A percentile compares a stretch with the other conserved stretches of the same genome.
These are phyloP conservation scores for Mesocentrotus franciscanus DNA, from an alignment of 53 echinoderm and acorn worm genomes.

Conservation along the genomic window DNA sequence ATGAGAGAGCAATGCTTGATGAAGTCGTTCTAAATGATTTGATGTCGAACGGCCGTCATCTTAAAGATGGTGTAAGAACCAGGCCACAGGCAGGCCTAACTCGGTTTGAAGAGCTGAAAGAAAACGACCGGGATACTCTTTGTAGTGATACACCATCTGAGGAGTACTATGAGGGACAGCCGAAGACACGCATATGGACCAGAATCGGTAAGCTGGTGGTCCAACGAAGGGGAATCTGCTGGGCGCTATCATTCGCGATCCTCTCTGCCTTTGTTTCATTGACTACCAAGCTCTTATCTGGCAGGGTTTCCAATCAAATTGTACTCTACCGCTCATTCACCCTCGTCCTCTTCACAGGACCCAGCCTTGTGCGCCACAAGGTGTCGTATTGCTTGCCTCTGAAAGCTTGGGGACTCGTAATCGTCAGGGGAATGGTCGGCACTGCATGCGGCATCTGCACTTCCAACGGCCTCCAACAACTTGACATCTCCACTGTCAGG, in stretches of 20 bases:
- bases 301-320: background rate
- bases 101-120: background rate
- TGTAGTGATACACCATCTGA: background rate
- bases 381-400: background rate
- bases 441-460: background rate
- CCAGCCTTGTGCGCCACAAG: background rate
- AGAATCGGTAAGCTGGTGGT: background rate
- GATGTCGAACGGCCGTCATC: background rate
- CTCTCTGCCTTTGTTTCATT: background rate
- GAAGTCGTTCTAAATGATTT: background rate
- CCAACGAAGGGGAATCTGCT: slow-evolving; percentile 33
- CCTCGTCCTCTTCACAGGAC: background rate
- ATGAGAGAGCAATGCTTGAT: background rate
- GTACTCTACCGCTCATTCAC: background rate
- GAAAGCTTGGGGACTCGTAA: background rate
- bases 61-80: background rate
- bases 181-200: background rate
- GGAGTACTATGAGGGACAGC: background rate
- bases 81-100: background rate
- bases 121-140: background rate
- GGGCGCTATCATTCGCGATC: background rate
- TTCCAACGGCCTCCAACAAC: background rate
- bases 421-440: background rate
- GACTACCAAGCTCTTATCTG: background rate
- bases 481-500: background rate